A percentile compares a stretch with the other conserved stretches of the same genome.
Conservation (phyloP, 2,888 invertebrate genomes). For the Coremacera marginata region DNA sequence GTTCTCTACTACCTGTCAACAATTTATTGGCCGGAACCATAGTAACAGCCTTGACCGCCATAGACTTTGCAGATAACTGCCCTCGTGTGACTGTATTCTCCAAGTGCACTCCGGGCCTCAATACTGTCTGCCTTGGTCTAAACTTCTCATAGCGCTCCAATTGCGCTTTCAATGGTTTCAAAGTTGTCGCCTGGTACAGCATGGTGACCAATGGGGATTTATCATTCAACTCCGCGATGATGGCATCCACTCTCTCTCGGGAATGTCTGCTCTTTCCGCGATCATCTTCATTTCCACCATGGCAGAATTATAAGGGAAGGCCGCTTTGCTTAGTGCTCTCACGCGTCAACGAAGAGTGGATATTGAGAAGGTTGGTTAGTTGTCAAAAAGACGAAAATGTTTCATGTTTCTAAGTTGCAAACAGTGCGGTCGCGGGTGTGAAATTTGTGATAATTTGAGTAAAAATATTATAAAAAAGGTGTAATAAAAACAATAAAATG, state of each 20-base stretch:
- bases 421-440: too few relatives aligned
- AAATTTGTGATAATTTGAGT: too few relatives aligned
- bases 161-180: background rate
- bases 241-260: constrained; percentile 15
- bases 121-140: background rate
- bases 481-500: too few relatives aligned
- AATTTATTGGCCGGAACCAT: too few relatives aligned
- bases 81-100: background rate
- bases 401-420: too few relatives aligned
- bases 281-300: constrained; percentile 26
- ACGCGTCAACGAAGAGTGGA: too few relatives aligned
- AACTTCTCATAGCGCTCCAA: constrained; percentile 25
- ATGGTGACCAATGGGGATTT: constrained; percentile 15
- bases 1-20: background rate
- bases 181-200: constrained; percentile 14
- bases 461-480: too few relatives aligned
- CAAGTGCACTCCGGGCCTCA: background rate
- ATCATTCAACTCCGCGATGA: constrained; percentile 26
- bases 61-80: background rate
- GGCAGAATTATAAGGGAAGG: too few relatives aligned
- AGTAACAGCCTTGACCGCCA: background rate
- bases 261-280: constrained; percentile 3
- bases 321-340: too few relatives aligned
- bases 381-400: too few relatives aligned
- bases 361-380: too few relatives aligned